Evolutionary conservation across 2,113 vertebrate species (phyloP).

Genomic region (Chloroceryle aenea): DNA sequence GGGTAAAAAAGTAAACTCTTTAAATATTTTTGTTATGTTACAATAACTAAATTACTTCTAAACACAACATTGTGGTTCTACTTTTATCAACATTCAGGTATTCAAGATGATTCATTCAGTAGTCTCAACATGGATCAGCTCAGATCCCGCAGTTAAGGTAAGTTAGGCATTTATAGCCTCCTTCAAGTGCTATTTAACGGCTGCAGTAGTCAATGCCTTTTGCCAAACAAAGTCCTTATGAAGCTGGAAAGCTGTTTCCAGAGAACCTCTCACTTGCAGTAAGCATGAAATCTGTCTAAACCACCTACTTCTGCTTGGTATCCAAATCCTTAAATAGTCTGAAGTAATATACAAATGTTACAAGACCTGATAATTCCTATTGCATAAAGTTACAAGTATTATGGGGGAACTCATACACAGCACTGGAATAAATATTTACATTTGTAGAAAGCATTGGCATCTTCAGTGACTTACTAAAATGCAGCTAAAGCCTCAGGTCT

Average conservation of each 20-base stretch:
- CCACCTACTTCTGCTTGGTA: neutral
- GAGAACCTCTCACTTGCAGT: slow-evolving; percentile 21
- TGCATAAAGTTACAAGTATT: slow-evolving; percentile 14
- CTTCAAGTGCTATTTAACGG: slow-evolving; percentile 66
- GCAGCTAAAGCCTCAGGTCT: slow-evolving; percentile 47
- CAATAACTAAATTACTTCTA: neutral
- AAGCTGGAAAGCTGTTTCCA: slow-evolving; percentile 1
- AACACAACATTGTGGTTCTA: neutral
- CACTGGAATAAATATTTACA: slow-evolving; percentile 38
- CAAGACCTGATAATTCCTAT: neutral
- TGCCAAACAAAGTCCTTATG: neutral
- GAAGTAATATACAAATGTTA: slow-evolving; percentile 50
- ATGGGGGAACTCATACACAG: neutral
- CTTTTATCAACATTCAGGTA: slow-evolving; percentile 19
- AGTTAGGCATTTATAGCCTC: neutral
- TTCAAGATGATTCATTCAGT: slow-evolving; percentile 72
- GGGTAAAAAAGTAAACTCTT: slow-evolving; percentile 46
- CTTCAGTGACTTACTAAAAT: slow-evolving; percentile 52
- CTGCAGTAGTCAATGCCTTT: slow-evolving; percentile 51
- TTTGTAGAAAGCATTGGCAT: slow-evolving; percentile 58
- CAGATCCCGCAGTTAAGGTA: slow-evolving; percentile 2
- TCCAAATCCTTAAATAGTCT: neutral
- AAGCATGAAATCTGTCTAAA: slow-evolving; percentile 41
- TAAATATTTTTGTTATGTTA: slow-evolving; percentile 24
- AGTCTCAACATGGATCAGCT: slow-evolving; percentile 59